phyloP scores from a whole-genome alignment of 2,888 invertebrate genomes.

The Cataglyphis rosenhaueri region DNA sequence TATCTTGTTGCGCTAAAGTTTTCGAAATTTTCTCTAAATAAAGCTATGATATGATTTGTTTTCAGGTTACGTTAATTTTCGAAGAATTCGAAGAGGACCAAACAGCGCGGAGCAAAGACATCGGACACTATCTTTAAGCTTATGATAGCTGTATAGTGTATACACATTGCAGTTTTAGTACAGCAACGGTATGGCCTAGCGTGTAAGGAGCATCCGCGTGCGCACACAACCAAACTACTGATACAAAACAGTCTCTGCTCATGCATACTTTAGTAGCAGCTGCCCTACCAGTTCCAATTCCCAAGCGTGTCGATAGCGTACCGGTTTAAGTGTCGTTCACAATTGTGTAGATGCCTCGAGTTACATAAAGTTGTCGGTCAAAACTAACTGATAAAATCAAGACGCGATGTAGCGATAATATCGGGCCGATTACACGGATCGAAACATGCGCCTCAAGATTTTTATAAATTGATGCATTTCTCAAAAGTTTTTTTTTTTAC shows the following conservation, averaged over 20 bases:
- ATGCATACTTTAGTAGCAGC: constrained; percentile 84
- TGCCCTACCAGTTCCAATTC: constrained; percentile 82
- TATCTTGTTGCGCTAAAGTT: background rate
- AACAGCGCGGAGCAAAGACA: constrained; percentile 10
- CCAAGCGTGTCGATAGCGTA: constrained; percentile 82
- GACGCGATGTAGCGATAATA: background rate
- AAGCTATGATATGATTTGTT: background rate
- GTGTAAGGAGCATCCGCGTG: constrained; percentile 65
- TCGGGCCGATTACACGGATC: background rate
- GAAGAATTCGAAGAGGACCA: background rate
- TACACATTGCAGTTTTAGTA: constrained; percentile 37
- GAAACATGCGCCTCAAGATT: background rate
- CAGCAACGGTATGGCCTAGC: constrained; percentile 63
- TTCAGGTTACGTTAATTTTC: background rate
- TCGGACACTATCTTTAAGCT: constrained; percentile 32
- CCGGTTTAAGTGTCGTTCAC: constrained; percentile 72
- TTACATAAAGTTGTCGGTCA: constrained; percentile 54
- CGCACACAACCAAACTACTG: constrained; percentile 73
- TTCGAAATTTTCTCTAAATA: background rate
- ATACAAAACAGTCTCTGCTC: constrained; percentile 81
- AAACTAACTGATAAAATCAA: constrained; percentile 28
- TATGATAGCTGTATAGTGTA: constrained; percentile 11
- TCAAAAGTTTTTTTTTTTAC: background rate
- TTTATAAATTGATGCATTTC: too few relatives aligned
- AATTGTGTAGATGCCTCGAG: constrained; percentile 57